These are phyloP conservation scores for Corythaeola cristata DNA, from an alignment of 2,113 vertebrate species.

Conservation along the genomic window DNA sequence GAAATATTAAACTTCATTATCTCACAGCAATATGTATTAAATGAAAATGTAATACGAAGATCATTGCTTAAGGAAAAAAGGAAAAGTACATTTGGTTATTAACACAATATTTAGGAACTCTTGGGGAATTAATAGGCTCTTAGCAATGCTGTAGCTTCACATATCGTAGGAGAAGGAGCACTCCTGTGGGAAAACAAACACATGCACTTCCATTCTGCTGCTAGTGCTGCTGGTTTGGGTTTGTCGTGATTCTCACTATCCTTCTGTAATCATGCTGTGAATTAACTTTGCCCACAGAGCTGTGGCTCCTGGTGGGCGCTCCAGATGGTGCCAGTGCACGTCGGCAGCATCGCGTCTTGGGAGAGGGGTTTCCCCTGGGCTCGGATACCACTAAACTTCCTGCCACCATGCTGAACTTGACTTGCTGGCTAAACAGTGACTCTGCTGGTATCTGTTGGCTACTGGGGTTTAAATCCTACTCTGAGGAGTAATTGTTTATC, in stretches of 20 bases:
- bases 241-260: neutral
- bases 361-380: neutral
- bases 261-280: neutral
- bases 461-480: neutral
- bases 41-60: neutral
- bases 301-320: neutral
- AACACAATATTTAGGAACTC: neutral
- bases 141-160: neutral
- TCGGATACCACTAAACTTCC: neutral
- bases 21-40: neutral
- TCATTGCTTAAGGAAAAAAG: neutral
- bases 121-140: neutral
- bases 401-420: neutral
- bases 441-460: neutral
- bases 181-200: neutral
- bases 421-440: neutral
- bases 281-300: neutral
- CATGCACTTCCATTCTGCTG: neutral
- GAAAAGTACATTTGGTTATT: neutral
- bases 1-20: neutral
- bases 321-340: neutral
- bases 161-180: neutral
- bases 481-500: neutral
- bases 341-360: no score
- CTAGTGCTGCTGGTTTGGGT: neutral